Evolutionary conservation across 2,797 vertebrate genomes (phyloP), one percentile per base, ranked within the genome.

Genomic region (Poeciliopsis gracilis): DNA sequence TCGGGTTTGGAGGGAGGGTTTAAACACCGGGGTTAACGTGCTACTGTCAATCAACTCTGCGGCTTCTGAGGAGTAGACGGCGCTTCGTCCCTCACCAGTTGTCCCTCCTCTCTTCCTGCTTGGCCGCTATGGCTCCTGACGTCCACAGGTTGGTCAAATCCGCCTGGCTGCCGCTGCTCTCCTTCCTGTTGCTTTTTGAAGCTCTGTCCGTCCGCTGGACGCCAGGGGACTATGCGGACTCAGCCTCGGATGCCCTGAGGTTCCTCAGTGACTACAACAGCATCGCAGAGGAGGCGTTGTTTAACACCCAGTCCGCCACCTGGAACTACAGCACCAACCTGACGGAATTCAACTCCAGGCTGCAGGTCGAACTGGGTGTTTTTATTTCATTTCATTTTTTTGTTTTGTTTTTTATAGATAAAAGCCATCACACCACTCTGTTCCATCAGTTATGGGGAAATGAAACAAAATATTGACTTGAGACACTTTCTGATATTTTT

Each of bases 241-340:
- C 28, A 5, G 82, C 84, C 71, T 0, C 0, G 0, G 96, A 93
- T 0, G 97, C 97, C 0, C 0, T 0, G 0, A 0, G 0, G 0
- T 99, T 99, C 86, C 94, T 96, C 10, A 0, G 0, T 0, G 83
- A 84, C 76, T 98, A 97, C 95, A 98, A 95, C 95, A 69, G 2
- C 25, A 95, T 95, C 0, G 97, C 97, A 0, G 98, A 99, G 87
- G 0, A 78, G 83, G 96, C 98, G 87, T 49, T 96, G 5, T 98
- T 84, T 92, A 0, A 47, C 25, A 97, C 95, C 82, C 93, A 94
- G 18, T 88, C 73, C 0, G 98, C 98, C 90, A 97, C 95, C 96
- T 99, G 98, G 98, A 82, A 88, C 53, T 96, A 98, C 93, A 96
- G 96, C 94, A 98, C 97, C 92, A 95, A 99, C 96, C 92, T 99